A percentile compares a stretch with the other conserved stretches of the same genome.
Evolutionary conservation across 2,113 vertebrate genomes (phyloP).

Genomic region (Bos indicus): DNA sequence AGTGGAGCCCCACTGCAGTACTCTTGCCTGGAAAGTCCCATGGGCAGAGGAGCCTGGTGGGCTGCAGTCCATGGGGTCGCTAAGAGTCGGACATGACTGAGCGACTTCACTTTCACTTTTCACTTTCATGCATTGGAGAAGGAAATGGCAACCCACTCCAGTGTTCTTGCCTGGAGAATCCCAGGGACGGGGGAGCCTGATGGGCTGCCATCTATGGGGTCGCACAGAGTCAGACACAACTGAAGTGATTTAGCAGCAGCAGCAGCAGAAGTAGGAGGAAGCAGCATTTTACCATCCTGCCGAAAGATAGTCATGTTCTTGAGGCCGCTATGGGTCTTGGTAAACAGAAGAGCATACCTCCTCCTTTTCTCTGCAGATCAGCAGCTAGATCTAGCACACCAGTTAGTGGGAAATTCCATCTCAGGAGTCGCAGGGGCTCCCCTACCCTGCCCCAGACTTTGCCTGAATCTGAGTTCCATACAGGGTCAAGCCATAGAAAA

Average conservation of each 20-base stretch:
- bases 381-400: rapidly evolving
- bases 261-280: background rate
- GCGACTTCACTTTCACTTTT: background rate
- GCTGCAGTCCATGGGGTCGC: background rate
- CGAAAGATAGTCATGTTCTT: background rate
- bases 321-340: background rate
- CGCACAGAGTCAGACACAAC: rapidly evolving
- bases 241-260: background rate
- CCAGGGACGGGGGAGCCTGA: background rate
- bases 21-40: background rate
- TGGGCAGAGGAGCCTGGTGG: background rate
- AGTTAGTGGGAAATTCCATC: too few relatives aligned
- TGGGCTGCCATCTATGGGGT: background rate
- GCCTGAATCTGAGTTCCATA: background rate
- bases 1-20: background rate
- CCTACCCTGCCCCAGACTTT: background rate
- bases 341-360: background rate
- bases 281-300: background rate
- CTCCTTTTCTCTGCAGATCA: too few relatives aligned
- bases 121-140: background rate
- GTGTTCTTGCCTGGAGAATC: background rate
- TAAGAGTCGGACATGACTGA: background rate
- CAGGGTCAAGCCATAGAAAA: background rate
- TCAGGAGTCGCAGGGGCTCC: rapidly evolving
- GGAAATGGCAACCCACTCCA: background rate